Conservation (phyloP, 1,140 invertebrate genomes). For the Euborellia annulipes region DNA sequence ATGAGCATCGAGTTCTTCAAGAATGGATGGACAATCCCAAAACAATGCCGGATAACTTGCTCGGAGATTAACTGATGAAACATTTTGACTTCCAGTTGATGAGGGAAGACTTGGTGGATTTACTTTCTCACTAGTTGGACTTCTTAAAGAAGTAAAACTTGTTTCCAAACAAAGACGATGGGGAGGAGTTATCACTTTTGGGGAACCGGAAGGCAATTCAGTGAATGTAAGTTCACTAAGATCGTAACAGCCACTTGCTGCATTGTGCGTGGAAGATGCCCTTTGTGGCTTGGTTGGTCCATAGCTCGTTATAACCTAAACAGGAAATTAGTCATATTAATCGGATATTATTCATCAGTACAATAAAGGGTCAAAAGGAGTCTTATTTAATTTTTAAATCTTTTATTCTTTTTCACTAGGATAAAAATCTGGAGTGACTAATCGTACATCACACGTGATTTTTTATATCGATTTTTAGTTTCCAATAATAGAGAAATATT, state of each 20-base stretch:
- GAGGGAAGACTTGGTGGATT: slow-evolving; percentile 5
- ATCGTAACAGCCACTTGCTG: neutral
- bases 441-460: too few relatives aligned
- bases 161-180: slow-evolving; percentile 53
- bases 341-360: neutral
- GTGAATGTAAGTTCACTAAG: too few relatives aligned
- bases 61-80: slow-evolving; percentile 14
- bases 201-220: slow-evolving; percentile 14
- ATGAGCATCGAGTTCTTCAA: slow-evolving; percentile 12
- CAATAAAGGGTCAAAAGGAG: too few relatives aligned
- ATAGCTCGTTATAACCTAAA: slow-evolving; percentile 58
- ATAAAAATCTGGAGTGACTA: too few relatives aligned
- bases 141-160: slow-evolving; percentile 51
- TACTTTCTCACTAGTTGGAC: slow-evolving; percentile 28
- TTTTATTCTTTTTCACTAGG: too few relatives aligned
- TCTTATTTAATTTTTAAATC: too few relatives aligned
- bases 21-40: slow-evolving; percentile 22
- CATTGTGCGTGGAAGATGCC: slow-evolving; percentile 19
- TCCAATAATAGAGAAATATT: too few relatives aligned
- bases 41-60: slow-evolving; percentile 15
- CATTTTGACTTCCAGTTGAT: slow-evolving; percentile 13
- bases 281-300: slow-evolving; percentile 55
- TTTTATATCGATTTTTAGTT: too few relatives aligned
- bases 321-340: slow-evolving; percentile 13
- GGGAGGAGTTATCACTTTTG: slow-evolving; percentile 31